Percentiles rank a stretch among this genome's conserved stretches.
Evolutionary conservation across 1,140 invertebrate genomes (phyloP).

Genomic region (Drosophila arawakana): DNA sequence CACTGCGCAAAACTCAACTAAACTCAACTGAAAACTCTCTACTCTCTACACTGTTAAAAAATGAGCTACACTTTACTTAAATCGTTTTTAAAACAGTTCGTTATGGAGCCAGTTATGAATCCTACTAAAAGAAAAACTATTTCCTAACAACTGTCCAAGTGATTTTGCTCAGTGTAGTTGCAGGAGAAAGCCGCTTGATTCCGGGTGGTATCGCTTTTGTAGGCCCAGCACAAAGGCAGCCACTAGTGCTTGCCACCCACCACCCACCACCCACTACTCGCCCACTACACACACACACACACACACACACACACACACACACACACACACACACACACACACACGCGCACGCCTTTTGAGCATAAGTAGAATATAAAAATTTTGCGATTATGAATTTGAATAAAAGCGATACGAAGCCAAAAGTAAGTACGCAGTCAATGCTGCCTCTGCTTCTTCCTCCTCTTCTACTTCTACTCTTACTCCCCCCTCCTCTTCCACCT

Average conservation of each 20-base stretch:
- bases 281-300: constrained; percentile 14
- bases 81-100: no score
- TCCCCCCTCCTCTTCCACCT: background rate
- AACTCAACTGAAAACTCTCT: no score
- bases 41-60: no score
- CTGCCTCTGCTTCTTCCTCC: constrained; percentile 18
- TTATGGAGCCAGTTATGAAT: no score
- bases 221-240: constrained; percentile 72
- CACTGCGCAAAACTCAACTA: no score
- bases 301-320: constrained; percentile 43
- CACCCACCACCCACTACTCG: constrained; percentile 13
- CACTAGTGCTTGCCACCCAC: constrained; percentile 54
- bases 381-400: constrained; percentile 84
- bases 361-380: constrained; percentile 83
- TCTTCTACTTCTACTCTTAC: background rate
- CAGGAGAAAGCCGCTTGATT: constrained; percentile 9
- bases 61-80: no score
- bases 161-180: no score
- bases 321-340: constrained; percentile 20
- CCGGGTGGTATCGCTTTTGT: constrained; percentile 43
- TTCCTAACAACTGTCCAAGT: no score
- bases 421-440: constrained; percentile 55
- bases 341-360: constrained; percentile 68
- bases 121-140: no score
- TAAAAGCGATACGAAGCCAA: constrained; percentile 80